A percentile compares a stretch with the other conserved stretches of the same genome.
Evolutionary conservation across 2,888 invertebrate species (phyloP).

Genomic region (Ichneumoninae sp.): DNA sequence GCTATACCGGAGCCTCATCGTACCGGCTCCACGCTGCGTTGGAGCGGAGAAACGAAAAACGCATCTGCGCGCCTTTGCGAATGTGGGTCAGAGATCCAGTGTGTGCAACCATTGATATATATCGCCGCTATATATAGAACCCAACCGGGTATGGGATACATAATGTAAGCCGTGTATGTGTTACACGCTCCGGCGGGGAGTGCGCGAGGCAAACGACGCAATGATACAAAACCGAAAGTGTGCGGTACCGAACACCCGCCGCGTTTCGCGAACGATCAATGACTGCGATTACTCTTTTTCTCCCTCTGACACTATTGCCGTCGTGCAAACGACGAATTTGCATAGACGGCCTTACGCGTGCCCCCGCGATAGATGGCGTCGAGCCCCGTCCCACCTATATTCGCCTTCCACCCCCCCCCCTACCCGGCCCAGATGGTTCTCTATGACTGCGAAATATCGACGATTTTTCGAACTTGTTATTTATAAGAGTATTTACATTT

Average conservation of each 20-base stretch:
- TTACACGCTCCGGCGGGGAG: slow-evolving; percentile 15
- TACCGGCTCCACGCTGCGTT: slow-evolving; percentile 44
- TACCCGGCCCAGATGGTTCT: background rate
- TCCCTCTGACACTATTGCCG: slow-evolving; percentile 38
- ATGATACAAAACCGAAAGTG: slow-evolving; percentile 64
- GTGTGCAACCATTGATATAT: slow-evolving; percentile 56
- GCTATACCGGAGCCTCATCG: slow-evolving; percentile 9
- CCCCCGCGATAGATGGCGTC: slow-evolving; percentile 19
- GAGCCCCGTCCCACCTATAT: background rate
- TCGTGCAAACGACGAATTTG: slow-evolving; percentile 52
- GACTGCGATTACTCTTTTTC: slow-evolving; percentile 63
- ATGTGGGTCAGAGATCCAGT: slow-evolving; percentile 73
- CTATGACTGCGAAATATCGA: slow-evolving; percentile 5
- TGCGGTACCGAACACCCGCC: slow-evolving; percentile 38
- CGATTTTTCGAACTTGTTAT: background rate
- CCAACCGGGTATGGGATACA: slow-evolving; percentile 26
- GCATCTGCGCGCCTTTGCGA: slow-evolving; percentile 73
- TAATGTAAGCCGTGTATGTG: slow-evolving; percentile 24
- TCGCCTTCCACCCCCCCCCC: background rate
- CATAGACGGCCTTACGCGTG: slow-evolving; percentile 47
- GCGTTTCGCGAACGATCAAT: slow-evolving; percentile 59
- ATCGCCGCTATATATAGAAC: slow-evolving; percentile 40
- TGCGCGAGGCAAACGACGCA: slow-evolving; percentile 45
- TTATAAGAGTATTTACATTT: background rate
- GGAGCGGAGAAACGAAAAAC: slow-evolving; percentile 59